Evolutionary conservation across 2,888 invertebrate genomes (phyloP).

Genomic region (Cenopis cana): DNA sequence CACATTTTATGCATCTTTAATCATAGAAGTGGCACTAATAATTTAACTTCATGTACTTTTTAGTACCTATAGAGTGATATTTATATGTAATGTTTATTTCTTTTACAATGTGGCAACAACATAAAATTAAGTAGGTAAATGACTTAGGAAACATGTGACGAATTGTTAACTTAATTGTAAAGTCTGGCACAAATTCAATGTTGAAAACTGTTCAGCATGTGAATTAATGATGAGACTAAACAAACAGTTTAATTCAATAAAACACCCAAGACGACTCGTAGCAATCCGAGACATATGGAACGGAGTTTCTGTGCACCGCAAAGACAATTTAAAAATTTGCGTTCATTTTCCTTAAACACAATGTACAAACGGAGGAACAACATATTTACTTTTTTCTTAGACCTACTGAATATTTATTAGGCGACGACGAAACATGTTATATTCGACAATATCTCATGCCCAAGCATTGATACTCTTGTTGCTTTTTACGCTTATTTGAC

Average conservation of each 20-base stretch:
- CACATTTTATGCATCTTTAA: too few relatives aligned
- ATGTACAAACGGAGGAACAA: background rate
- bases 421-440: conserved; percentile 25
- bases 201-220: background rate
- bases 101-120: too few relatives aligned
- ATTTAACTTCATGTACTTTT: too few relatives aligned
- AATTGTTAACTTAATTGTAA: background rate
- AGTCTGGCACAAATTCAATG: background rate
- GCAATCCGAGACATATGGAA: background rate
- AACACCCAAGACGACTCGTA: background rate
- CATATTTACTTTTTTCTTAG: conserved; percentile 5
- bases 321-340: background rate
- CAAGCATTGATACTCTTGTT: conserved; percentile 28
- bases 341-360: background rate
- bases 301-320: background rate
- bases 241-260: background rate
- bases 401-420: conserved; percentile 36
- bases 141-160: background rate
- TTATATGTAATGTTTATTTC: too few relatives aligned
- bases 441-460: conserved; percentile 20
- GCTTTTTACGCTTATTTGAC: conserved; percentile 46
- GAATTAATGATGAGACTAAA: background rate
- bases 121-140: background rate
- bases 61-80: too few relatives aligned
- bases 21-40: too few relatives aligned